phyloP scores from a whole-genome alignment of 2,797 vertebrate genomes.

The Salarias fasciatus region DNA sequence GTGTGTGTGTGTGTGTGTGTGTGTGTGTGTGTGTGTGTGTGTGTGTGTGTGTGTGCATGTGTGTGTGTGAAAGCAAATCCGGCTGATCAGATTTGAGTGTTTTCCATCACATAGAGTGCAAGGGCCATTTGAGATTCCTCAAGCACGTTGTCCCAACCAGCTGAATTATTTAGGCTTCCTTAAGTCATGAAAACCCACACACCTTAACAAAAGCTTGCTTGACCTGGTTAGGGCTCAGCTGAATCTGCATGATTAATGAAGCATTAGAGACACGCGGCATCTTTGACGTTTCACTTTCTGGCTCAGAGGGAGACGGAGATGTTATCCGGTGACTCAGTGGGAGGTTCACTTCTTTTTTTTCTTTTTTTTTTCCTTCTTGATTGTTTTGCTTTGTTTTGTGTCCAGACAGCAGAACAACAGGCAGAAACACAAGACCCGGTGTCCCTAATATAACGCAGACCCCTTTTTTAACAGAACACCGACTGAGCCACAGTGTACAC shows the following conservation, averaged over 20 bases:
- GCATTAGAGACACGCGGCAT: slow-evolving; percentile 55
- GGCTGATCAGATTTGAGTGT: slow-evolving; percentile 84
- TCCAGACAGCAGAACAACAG: slow-evolving; percentile 30
- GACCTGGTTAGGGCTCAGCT: slow-evolving; percentile 66
- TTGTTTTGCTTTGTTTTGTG: slow-evolving; percentile 23
- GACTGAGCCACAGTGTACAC: slow-evolving; percentile 13
- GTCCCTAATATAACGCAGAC: slow-evolving; percentile 16
- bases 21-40: too few species aligned
- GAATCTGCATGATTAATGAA: slow-evolving; percentile 74
- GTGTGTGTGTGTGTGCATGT: slow-evolving; percentile 18
- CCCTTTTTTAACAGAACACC: slow-evolving; percentile 52
- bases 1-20: too few species aligned
- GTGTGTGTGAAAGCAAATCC: slow-evolving; percentile 81
- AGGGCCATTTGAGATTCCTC: slow-evolving; percentile 83
- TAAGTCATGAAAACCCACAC: slow-evolving; percentile 59
- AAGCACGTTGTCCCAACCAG: slow-evolving; percentile 52
- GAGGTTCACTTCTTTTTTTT: slow-evolving; percentile 1
- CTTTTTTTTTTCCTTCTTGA: too few species aligned
- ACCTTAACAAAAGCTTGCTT: slow-evolving; percentile 61
- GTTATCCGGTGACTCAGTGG: slow-evolving; percentile 30
- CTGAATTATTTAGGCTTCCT: slow-evolving; percentile 81
- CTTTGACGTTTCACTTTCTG: slow-evolving; percentile 79
- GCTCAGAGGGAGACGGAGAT: slow-evolving; percentile 40
- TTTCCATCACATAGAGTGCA: slow-evolving; percentile 82
- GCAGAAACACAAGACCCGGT: slow-evolving; percentile 57